A percentile compares a stretch with the other conserved stretches of the same genome.
These are phyloP conservation scores for Apodemia duryi DNA, from an alignment of 2,888 invertebrate species.

Conservation along the genomic window DNA sequence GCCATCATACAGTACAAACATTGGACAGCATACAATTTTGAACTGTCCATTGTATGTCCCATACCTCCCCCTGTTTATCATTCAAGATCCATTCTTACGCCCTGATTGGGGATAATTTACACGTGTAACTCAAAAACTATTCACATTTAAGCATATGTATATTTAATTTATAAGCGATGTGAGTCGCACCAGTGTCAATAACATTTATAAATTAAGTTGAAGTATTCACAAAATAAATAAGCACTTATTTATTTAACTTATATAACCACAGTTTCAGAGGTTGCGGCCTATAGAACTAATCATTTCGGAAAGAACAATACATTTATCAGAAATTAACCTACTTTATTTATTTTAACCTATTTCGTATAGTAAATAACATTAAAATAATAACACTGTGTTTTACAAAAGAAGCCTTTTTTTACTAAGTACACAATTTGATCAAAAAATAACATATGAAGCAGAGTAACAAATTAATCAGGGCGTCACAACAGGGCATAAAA, in stretches of 20 bases:
- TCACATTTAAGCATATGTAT: constrained; percentile 63
- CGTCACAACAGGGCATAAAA: constrained; percentile 53
- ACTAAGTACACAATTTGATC: neutral
- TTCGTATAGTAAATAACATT: neutral
- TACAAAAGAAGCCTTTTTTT: neutral
- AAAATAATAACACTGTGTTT: neutral
- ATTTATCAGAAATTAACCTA: neutral
- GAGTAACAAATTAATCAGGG: constrained; percentile 54
- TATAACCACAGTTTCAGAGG: constrained; percentile 10
- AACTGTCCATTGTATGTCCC: constrained; percentile 52
- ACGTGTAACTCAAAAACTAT: constrained; percentile 77
- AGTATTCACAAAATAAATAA: constrained; percentile 21
- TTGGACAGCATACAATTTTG: constrained; percentile 40
- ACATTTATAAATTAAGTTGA: constrained; percentile 3
- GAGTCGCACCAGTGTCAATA: constrained; percentile 62
- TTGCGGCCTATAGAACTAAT: neutral
- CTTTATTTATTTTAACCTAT: no score
- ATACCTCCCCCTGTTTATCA: constrained; percentile 76
- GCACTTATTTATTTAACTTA: neutral
- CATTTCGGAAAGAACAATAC: constrained; percentile 12
- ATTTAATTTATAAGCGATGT: constrained; percentile 58
- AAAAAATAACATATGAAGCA: constrained; percentile 35
- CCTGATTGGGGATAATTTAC: constrained; percentile 57
- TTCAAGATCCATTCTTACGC: constrained; percentile 69
- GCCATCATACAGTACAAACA: constrained; percentile 47